Base-by-base conservation (phyloP, 2,888 invertebrate genomes). In the Cyaniris semiargus region DNA sequence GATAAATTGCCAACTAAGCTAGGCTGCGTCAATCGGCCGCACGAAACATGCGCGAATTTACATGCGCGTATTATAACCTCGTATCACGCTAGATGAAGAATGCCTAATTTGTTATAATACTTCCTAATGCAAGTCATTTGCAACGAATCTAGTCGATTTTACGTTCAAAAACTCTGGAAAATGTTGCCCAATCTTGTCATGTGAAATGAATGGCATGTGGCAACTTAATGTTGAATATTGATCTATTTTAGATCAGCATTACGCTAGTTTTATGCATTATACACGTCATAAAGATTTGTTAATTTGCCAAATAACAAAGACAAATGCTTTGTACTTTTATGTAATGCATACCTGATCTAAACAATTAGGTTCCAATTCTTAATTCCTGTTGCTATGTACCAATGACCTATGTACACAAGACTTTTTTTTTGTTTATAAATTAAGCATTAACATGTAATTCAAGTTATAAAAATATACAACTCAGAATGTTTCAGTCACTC, bases 11-110 rank as follows among this genome's bases (percentile, higher is more conserved):
- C 89, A 90, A 87, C 88, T 81, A 82, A 88, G 87, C 89, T 89
- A 82, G 88, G 87, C 89, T 90, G 89, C 90, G 92, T 89, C 90
- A 89, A 80, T 82, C 66, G 60, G 27, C 15, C 15, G 77, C 79
- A 79, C 79, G 85, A 83, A 84, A 87, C 88, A 89, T 90, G 88
- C 86, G 81, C 79, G 79, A 53, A 79, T 76, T 77, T 85, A 84
- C 85, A 87, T 90, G 90, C 90, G 89, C 86, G 81, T 81, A 80
- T 83, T 82, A 83, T 89, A 88, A 89, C 88, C 90, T 89, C 83
- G 79, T 79, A 78, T 79, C 80, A 81, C 76, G 80, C 79, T 76
- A 81, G 79, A 27, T 21, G 75, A 80, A 79, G 78, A 80, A 83
- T 80, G 80, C 81, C 78, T 77, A 82, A 72, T 79, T 78, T 80